Evolutionary conservation across 2,888 invertebrate genomes (phyloP).

Genomic region (Nemoura dubitans): DNA sequence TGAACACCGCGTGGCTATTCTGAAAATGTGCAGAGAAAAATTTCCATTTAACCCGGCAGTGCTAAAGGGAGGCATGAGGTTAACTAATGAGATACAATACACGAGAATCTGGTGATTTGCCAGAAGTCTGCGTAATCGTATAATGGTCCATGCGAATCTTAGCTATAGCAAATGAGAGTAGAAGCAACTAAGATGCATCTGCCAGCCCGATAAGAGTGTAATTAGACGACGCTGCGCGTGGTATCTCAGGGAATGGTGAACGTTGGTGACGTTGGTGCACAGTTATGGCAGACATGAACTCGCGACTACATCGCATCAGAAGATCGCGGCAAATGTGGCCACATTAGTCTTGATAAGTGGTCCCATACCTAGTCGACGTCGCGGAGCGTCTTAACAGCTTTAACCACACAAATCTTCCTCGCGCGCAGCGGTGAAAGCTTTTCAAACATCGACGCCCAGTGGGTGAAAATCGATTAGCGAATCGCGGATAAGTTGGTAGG

Average conservation of each 20-base stretch:
- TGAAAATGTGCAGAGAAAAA: not conserved
- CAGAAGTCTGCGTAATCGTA: not conserved
- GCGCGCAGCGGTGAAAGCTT: not conserved
- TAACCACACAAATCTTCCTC: not conserved
- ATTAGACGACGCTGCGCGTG: not conserved
- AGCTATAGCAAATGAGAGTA: not conserved
- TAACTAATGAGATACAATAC: not conserved
- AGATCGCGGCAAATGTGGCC: not conserved
- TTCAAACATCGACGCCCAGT: not conserved
- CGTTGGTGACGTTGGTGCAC: not conserved
- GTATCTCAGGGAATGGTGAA: not conserved
- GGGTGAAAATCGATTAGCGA: not conserved
- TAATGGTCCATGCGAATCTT: not conserved
- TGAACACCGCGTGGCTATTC: not conserved
- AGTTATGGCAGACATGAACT: not conserved
- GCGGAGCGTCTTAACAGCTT: not conserved
- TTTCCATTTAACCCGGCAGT: not conserved
- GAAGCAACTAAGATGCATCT: conserved; percentile 12
- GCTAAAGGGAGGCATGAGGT: not conserved
- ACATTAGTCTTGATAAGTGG: conserved; percentile 7
- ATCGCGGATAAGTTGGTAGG: not conserved
- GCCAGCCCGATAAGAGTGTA: conserved; percentile 7
- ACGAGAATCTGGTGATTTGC: conserved; percentile 12
- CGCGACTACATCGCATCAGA: not conserved
- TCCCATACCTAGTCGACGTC: not conserved